Percentiles rank a stretch among this genome's conserved stretches.
phyloP scores from a whole-genome alignment of 2,888 invertebrate species.

The Lithophane leautieri region DNA sequence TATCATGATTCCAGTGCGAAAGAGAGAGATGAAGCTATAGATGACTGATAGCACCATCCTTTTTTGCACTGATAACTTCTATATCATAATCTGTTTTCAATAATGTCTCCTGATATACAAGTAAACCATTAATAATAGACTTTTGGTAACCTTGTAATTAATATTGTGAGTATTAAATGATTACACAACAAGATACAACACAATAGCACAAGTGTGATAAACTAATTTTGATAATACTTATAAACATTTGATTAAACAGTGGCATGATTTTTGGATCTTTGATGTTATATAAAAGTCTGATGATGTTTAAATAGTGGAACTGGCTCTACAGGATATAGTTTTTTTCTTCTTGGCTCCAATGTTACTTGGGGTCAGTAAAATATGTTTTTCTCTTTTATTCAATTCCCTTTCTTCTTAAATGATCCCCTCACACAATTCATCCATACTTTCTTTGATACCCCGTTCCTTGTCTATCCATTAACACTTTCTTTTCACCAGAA shows the following conservation, averaged over 20 bases:
- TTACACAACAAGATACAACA: background rate
- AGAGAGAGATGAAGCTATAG: too few relatives aligned
- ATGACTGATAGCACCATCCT: too few relatives aligned
- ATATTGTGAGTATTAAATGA: slow-evolving; percentile 10
- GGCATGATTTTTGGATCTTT: slow-evolving; percentile 3
- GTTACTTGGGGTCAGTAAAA: background rate
- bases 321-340: too few relatives aligned
- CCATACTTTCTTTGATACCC: background rate
- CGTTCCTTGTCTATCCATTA: background rate
- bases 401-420: background rate
- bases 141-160: slow-evolving; percentile 27
- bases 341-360: background rate
- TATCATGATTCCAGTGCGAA: too few relatives aligned
- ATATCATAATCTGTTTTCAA: slow-evolving; percentile 59
- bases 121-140: slow-evolving; percentile 36
- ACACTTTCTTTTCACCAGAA: background rate
- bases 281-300: background rate
- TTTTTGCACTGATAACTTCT: slow-evolving; percentile 44
- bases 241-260: slow-evolving; percentile 15
- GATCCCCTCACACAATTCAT: background rate
- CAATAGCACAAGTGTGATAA: slow-evolving; percentile 11
- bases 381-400: background rate
- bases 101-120: slow-evolving; percentile 23
- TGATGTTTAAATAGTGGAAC: background rate
- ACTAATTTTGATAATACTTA: slow-evolving; percentile 24